Conservation (phyloP, 2,888 invertebrate genomes). For the Drosophila melanosoma region DNA sequence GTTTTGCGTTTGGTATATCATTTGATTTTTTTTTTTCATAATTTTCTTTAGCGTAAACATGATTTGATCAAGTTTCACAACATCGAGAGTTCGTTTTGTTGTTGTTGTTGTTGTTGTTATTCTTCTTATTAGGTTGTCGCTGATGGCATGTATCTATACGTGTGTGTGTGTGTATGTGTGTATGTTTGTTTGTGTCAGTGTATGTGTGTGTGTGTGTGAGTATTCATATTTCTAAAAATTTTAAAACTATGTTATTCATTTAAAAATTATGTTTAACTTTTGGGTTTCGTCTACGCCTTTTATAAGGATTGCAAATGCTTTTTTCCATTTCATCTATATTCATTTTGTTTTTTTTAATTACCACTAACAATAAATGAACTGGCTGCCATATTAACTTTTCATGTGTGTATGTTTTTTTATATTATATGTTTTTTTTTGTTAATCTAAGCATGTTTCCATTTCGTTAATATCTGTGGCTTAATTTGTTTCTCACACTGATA, state of each 20-base stretch:
- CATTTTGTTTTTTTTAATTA: slow-evolving; percentile 45
- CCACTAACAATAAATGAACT: slow-evolving; percentile 70
- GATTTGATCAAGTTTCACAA: slow-evolving; percentile 84
- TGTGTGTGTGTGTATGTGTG: slow-evolving; percentile 32
- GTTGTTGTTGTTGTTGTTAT: slow-evolving; percentile 78
- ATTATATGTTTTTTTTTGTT: slow-evolving; percentile 20
- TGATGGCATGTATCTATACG: slow-evolving; percentile 56
- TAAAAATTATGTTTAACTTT: slow-evolving; percentile 81
- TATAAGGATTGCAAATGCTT: slow-evolving; percentile 71
- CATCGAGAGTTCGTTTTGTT: slow-evolving; percentile 84
- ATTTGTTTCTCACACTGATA: slow-evolving; percentile 48
- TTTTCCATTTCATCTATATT: slow-evolving; percentile 47
- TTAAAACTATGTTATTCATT: slow-evolving; percentile 66
- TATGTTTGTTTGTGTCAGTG: slow-evolving; percentile 12
- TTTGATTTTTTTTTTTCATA: slow-evolving; percentile 33
- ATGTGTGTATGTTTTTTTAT: neutral
- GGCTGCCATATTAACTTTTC: slow-evolving; percentile 31
- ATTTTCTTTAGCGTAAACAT: slow-evolving; percentile 75
- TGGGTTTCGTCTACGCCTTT: slow-evolving; percentile 66
- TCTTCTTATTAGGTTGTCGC: slow-evolving; percentile 63
- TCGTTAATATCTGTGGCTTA: slow-evolving; percentile 34
- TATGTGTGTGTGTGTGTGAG: slow-evolving; percentile 30
- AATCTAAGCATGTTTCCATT: slow-evolving; percentile 59
- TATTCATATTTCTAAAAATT: slow-evolving; percentile 64
- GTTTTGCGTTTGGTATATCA: slow-evolving; percentile 52